Percentiles rank a stretch among this genome's conserved stretches.
phyloP scores from a whole-genome alignment of 2,888 invertebrate species.

The Drosophila conformis region DNA sequence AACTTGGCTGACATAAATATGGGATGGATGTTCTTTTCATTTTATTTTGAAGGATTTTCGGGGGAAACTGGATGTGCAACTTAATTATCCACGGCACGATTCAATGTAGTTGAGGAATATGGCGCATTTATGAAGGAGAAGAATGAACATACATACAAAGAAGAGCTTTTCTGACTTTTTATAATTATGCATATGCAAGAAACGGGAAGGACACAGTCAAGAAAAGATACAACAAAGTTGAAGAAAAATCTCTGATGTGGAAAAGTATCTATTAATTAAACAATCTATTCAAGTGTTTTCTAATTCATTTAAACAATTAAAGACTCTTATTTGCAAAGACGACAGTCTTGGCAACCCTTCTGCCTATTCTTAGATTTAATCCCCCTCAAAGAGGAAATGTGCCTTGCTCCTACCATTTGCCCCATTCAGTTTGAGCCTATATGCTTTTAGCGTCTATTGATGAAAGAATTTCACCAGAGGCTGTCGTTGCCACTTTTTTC shows the following conservation, averaged over 20 bases:
- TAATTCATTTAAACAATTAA: not conserved
- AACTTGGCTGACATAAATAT: not conserved
- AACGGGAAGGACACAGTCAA: not conserved
- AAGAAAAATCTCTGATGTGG: not conserved
- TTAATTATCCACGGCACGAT: not conserved
- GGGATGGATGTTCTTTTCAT: not conserved
- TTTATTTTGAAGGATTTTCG: not conserved
- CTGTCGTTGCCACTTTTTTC: slow-evolving; percentile 64
- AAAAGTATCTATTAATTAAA: not conserved
- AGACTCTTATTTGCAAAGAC: not conserved
- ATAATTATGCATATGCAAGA: not conserved
- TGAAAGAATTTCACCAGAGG: slow-evolving; percentile 75
- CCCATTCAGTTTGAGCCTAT: slow-evolving; percentile 18
- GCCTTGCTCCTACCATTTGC: slow-evolving; percentile 2
- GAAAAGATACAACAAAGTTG: not conserved
- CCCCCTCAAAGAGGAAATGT: not conserved
- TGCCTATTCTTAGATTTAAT: not conserved
- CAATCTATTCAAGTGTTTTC: not conserved
- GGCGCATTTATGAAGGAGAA: not conserved
- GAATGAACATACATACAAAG: too few relatives aligned
- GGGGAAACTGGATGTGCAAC: not conserved
- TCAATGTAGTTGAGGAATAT: not conserved
- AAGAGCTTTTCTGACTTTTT: not conserved
- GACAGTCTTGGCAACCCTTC: slow-evolving; percentile 10
- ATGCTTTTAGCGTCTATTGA: slow-evolving; percentile 51